Evolutionary conservation across 23 tunicate species (phyloP), one percentile per base, ranked within the genome.

Genomic region (Ascidia mentula): DNA sequence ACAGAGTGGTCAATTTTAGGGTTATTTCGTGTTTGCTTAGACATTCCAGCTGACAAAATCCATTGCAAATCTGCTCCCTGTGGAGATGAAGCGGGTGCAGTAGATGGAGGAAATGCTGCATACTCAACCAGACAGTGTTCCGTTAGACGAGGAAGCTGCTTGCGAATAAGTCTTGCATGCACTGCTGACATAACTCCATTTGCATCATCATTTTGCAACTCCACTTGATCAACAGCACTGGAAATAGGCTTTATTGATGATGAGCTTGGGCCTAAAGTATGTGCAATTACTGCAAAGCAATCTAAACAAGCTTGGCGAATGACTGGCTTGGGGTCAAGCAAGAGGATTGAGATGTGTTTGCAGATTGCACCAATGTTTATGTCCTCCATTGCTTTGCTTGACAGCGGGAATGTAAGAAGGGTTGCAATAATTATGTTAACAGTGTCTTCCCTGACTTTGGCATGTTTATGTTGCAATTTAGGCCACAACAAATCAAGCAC

Each of bases 111-210:
- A 22, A 81, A 82, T 0, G 72, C 78, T 7, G 97, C 87, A 75
- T 92, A 92, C 40, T 92, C 97, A 18, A 92, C 85, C 32, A 86
- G 78, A 80, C 79, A 45, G 60, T 86, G 79, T n/a, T 86, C 92
- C 20, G 59, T 87, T 69, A 93, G 74, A 34, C 80, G 80, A 0
- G 98, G 98, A 3, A 93, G 80, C 40, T 88, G 85, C 61, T 84
- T 79, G 20, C 92, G 61, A 6, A 93, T 13, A 69, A 93, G 76
- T 20, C 93, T 74, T 2, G 92, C 93, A 26, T 87, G 87, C 22
- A 93, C 89, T 18, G 98, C 98, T 28, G 93, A 75, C 93, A 93
- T 93, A 35, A 93, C 60, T 59, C 98, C 98, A 40, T 79, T 71
- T 22, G 98, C 98, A 69, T 84, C 74, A 60, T 84, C 87, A 72